Base-by-base conservation (phyloP, 1,140 invertebrate species). In the Coptotermes formosanus region DNA sequence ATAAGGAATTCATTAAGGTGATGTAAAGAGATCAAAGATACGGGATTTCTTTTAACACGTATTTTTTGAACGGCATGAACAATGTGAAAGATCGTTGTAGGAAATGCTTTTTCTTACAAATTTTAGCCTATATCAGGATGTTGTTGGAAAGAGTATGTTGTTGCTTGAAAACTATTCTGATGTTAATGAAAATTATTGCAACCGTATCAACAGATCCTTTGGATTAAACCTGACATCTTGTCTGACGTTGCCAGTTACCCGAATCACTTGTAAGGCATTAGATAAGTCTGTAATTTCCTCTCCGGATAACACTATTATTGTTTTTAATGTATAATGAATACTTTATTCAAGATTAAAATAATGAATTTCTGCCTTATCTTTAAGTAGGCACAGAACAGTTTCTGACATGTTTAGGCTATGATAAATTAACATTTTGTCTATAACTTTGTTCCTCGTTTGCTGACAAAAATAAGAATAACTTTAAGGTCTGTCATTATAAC, bases 241-340 rank as follows among this genome's bases (percentile, higher is more conserved):
- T 75, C 64, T 75, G 25, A 75, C n/a, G 64, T 30, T 75, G n/a
- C n/a, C 64, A 75, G 25, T 30, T 11, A 8, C 64, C 21, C 16
- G 64, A 75, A 16, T 55, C 14, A 55, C 52, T 75, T 75, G 25
- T 75, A 30, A 9, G 52, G 52, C 52, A 12, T 21, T 16, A 19
- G 64, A 75, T 75, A 75, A 75, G 64, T 75, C 8, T 30, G 64
- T 75, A 75, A 75, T 75, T 75, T 75, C 64, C 64, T n/a, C 8
- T 75, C 64, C 64, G n/a, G 64, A 75, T 30, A 75, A 16, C 9
- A 30, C 8, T 30, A 30, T 75, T 75, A 75, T 75, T n/a, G 64
- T 75, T 75, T 75, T 75, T 75, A n/a, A 25, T 75, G 64, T 75
- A 30, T 75, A 75, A 75, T 75, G 64, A 75, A 75, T 75, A 75